Base-by-base conservation (phyloP, 2,888 invertebrate species). In the Hypercompe scribonia region DNA sequence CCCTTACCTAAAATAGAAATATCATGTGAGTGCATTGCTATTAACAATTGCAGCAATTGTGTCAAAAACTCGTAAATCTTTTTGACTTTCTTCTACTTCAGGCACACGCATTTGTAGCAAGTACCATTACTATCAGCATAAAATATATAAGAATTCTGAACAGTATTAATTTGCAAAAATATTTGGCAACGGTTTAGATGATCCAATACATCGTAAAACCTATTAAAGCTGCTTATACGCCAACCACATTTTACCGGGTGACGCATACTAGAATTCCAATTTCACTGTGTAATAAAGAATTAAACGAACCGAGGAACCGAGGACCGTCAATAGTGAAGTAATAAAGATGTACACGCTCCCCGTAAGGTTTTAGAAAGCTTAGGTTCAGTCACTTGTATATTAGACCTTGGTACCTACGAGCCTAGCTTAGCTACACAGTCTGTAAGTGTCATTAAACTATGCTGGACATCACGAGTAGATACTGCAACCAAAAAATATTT, bases 221-320 rank as follows among this genome's bases (percentile, higher is more conserved):
- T 77, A 78, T 74, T 72, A 74, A 73, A 70, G 31, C 64, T 33
- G 73, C 76, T 82, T 72, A 78, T 81, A 82, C 80, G 80, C 77
- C 67, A 76, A 73, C 70, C 81, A 74, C 79, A 84, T 81, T 71
- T 78, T 73, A 74, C 65, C 67, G 76, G 82, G 75, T 81, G 77
- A 78, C 81, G 73, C 78, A 82, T 79, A 68, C 72, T 76, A 79
- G 73, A 77, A 84, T 84, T 81, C 75, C 83, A 81, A 84, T 84
- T 83, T 78, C 76, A 76, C 72, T 76, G 73, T 75, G 83, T 83
- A 83, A 81, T 84, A 83, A 80, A 83, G 76, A 81, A 81, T 83
- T 82, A 84, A 84, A 78, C 76, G 73, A 75, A 75, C 61, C 75
- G 63, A 42, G 67, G 78, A 76, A 72, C 36, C 50, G n/a, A 71